Evolutionary conservation across 2,113 vertebrate species (phyloP), one percentile per base, ranked within the genome.

Genomic region (Choloepus hoffmanni): DNA sequence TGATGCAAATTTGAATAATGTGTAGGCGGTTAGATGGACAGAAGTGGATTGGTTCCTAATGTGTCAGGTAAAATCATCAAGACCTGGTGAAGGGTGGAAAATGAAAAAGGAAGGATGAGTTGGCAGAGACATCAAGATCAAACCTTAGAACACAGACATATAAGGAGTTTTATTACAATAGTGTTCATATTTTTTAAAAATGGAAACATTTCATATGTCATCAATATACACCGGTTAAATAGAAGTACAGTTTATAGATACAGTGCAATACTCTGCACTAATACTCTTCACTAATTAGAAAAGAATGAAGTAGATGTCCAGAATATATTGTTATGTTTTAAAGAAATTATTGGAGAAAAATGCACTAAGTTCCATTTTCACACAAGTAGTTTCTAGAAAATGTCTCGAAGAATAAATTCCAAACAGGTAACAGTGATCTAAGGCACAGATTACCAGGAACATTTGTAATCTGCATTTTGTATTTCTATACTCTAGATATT

Each of bases 361-460:
- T 23, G 2, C 30, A 73, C n/a, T 58, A 21, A 58, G 36, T 85
- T 96, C 78, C 58, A 26, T 96, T 85, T 92, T 79, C 67, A 92
- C 94, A 63, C 24, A 95, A 78, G 68, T 62, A 48, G 13, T 70
- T 82, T 43, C 9, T 43, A 68, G 55, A 67, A 94, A 96, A 70
- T 33, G 65, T 48, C 65, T 83, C 26, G 65, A 87, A 93, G 88
- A 68, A 87, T 92, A 92, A 82, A 93, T 50, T 93, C 23, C 45
- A 48, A 81, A 40, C 53, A 70, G 70, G 43, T 68, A 62, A 7
- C 14, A n/a, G 14, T 68, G 36, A 18, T 45, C 21, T 87, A 50
- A 45, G 45, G 45, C 33, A 55, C 36, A 73, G 73, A 48, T 82
- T 50, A 77, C 33, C 13, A 50, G 63, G 63, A 26, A 40, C 2